Percentiles rank a stretch among this genome's conserved stretches.
Evolutionary conservation across 2,113 vertebrate genomes (phyloP).

Genomic region (Porphyrio hochstetteri): DNA sequence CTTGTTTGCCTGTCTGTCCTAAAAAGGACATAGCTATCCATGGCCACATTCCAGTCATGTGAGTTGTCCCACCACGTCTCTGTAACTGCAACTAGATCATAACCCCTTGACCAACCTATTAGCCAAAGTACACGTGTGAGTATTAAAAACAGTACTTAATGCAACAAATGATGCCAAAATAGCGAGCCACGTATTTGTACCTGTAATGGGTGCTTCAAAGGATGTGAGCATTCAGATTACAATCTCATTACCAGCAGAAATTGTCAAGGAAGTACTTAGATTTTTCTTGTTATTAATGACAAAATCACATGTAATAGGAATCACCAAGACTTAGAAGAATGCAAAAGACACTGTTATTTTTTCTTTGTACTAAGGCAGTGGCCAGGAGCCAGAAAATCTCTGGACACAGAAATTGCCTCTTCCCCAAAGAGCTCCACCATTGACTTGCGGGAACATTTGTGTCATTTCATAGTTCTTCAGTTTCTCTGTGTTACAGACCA

Average conservation of each 20-base stretch:
- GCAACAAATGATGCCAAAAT: not conserved
- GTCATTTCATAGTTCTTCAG: not conserved
- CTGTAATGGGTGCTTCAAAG: not conserved
- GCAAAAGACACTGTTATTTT: slow-evolving; percentile 9
- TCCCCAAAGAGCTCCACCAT: not conserved
- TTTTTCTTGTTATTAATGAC: slow-evolving; percentile 8
- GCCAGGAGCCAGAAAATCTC: not conserved
- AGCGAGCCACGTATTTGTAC: not conserved
- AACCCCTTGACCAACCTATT: not conserved
- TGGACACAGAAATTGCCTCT: not conserved
- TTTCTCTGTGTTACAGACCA: not conserved
- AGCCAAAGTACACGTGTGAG: slow-evolving; percentile 2
- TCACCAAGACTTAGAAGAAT: not conserved
- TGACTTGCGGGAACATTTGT: not conserved
- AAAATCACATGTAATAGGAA: not conserved
- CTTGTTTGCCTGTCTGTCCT: too few species aligned
- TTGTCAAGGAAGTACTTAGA: not conserved
- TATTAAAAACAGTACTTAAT: slow-evolving; percentile 12
- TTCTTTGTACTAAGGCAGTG: not conserved
- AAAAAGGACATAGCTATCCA: too few species aligned
- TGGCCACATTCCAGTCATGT: too few species aligned
- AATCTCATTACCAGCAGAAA: not conserved
- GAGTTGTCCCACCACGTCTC: too few species aligned
- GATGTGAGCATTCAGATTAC: not conserved
- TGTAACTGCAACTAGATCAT: too few species aligned